These are phyloP conservation scores for Crotalus horridus DNA, from an alignment of 2,113 vertebrate genomes.

Conservation along the genomic window DNA sequence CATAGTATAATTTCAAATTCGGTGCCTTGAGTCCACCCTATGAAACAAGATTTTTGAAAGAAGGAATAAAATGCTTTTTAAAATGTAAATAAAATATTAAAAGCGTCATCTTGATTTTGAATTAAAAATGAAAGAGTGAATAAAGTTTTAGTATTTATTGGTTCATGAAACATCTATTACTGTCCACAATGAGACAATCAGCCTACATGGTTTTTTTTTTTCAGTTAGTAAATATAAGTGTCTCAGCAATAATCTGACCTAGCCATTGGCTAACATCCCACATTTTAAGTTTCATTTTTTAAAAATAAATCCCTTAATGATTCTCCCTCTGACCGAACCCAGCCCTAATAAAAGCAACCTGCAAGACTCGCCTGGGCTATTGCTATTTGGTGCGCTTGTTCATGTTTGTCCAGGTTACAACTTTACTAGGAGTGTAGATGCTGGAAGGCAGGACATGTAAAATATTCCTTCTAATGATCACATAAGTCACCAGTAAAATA, in stretches of 20 bases:
- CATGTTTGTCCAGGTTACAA: background rate
- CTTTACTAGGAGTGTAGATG: background rate
- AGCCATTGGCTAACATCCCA: background rate
- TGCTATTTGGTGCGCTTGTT: background rate
- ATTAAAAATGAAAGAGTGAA: background rate
- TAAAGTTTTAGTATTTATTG: background rate
- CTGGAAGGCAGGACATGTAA: background rate
- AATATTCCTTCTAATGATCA: background rate
- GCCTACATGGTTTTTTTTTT: background rate
- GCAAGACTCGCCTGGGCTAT: background rate
- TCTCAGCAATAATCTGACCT: background rate
- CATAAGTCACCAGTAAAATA: background rate
- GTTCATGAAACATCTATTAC: background rate
- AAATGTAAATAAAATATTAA: background rate
- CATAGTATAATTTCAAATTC: too few relatives aligned
- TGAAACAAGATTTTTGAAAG: background rate
- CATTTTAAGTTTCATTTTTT: background rate
- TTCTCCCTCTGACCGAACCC: background rate
- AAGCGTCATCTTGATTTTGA: background rate
- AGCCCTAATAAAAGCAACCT: background rate
- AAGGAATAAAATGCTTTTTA: background rate
- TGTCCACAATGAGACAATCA: background rate
- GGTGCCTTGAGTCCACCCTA: too few relatives aligned
- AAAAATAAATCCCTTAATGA: background rate
- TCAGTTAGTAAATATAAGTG: background rate